Evolutionary conservation across 2,113 vertebrate species (phyloP).

Genomic region (Esox niger): DNA sequence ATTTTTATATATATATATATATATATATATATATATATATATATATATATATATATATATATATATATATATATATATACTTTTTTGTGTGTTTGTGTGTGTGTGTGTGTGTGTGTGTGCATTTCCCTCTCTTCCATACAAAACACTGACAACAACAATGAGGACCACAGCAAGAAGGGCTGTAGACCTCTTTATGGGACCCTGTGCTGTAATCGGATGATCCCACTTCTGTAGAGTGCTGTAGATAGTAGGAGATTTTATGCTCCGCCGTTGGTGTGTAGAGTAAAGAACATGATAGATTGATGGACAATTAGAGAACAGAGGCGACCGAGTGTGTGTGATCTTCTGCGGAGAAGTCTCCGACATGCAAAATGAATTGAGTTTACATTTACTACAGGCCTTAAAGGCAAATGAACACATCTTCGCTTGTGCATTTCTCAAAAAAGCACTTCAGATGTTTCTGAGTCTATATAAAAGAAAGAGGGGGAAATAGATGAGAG

Average conservation of each 20-base stretch:
- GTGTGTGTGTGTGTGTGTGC: neutral
- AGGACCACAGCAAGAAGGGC: neutral
- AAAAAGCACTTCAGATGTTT: constrained; percentile 28
- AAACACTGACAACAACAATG: too few relatives aligned
- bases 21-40: too few relatives aligned
- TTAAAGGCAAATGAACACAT: neutral
- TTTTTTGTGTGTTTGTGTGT: too few relatives aligned
- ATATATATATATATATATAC: too few relatives aligned
- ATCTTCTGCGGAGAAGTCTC: constrained; percentile 19
- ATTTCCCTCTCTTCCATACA: neutral
- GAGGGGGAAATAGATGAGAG: constrained; percentile 17
- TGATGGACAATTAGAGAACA: constrained; percentile 37
- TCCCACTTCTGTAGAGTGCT: neutral
- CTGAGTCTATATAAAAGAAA: constrained; percentile 28
- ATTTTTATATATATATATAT: too few relatives aligned
- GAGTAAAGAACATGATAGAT: constrained; percentile 8
- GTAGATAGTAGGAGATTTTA: neutral
- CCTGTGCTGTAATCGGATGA: neutral
- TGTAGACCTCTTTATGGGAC: constrained; percentile 8
- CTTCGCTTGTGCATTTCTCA: constrained; percentile 2
- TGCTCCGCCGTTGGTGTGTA: neutral
- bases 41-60: too few relatives aligned
- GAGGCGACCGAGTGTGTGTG: neutral
- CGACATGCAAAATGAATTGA: constrained; percentile 20
- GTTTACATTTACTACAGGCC: constrained; percentile 20